These are phyloP conservation scores for Calonectris borealis DNA, from an alignment of 2,113 vertebrate genomes.

Conservation along the genomic window DNA sequence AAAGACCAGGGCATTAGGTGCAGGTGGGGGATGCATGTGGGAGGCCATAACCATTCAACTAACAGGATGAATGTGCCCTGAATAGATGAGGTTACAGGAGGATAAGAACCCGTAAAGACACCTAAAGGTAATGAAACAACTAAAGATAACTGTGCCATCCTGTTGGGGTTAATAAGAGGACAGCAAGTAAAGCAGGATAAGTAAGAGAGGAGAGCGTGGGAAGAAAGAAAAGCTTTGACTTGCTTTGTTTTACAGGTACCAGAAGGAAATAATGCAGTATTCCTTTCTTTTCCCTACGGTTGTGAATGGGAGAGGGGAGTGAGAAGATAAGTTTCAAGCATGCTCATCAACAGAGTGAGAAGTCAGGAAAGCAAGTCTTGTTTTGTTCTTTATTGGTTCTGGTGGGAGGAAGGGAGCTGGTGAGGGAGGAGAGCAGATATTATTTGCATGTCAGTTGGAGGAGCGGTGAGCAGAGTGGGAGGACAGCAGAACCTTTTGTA, in stretches of 20 bases:
- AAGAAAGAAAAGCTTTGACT: not conserved
- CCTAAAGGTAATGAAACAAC: not conserved
- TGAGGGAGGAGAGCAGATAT: not conserved
- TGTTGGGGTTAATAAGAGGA: not conserved
- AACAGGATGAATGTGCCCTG: not conserved
- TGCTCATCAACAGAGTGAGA: not conserved
- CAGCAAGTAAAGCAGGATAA: not conserved
- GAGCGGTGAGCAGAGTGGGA: not conserved
- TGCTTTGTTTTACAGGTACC: not conserved
- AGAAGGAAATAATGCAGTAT: not conserved
- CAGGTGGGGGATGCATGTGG: not conserved
- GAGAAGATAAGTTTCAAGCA: not conserved
- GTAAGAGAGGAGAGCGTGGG: not conserved
- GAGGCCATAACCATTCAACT: not conserved
- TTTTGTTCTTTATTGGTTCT: not conserved
- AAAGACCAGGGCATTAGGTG: not conserved
- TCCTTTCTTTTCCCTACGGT: not conserved
- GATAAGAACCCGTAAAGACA: not conserved
- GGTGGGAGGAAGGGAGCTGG: not conserved
- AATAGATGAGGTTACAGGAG: slow-evolving; percentile 6
- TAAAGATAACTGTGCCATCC: not conserved
- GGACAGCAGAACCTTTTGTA: not conserved
- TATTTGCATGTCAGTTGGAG: not conserved
- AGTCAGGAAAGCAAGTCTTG: not conserved
- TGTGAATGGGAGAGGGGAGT: not conserved